These are phyloP conservation scores for Dysdera silvatica DNA, from an alignment of 1,140 invertebrate species.

Conservation along the genomic window DNA sequence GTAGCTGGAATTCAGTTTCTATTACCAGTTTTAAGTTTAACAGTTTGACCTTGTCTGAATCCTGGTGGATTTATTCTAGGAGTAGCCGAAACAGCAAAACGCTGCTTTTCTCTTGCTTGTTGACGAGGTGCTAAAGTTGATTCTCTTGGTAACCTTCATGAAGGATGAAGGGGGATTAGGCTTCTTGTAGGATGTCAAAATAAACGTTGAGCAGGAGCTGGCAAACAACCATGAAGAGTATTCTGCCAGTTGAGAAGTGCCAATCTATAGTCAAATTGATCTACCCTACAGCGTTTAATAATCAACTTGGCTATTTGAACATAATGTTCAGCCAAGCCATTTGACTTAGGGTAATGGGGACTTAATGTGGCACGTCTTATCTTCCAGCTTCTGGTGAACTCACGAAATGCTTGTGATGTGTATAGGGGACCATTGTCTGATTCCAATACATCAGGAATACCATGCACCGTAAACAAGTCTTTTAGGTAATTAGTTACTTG, in stretches of 20 bases:
- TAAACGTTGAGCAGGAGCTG: conserved; percentile 1
- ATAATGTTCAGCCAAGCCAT: too few species aligned
- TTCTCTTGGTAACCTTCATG: neutral
- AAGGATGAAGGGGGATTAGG: neutral
- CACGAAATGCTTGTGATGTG: too few species aligned
- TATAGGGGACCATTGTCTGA: too few species aligned
- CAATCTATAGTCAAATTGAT: neutral
- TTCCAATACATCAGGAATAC: too few species aligned
- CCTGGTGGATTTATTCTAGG: neutral
- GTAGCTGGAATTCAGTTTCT: neutral
- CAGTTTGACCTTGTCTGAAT: neutral
- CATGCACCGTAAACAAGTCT: too few species aligned
- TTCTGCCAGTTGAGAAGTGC: conserved; percentile 1
- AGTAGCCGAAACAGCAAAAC: neutral
- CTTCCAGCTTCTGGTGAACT: too few species aligned
- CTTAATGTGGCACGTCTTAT: too few species aligned
- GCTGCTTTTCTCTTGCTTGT: neutral
- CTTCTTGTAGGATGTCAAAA: neutral
- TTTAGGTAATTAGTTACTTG: too few species aligned
- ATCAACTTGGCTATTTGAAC: neutral
- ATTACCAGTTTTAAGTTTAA: neutral
- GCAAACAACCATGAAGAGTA: neutral
- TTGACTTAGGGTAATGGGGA: too few species aligned
- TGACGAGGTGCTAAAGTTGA: neutral
- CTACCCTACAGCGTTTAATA: neutral